A percentile compares a stretch with the other conserved stretches of the same genome.
These are phyloP conservation scores for Theodoxus fluviatilis DNA, from an alignment of 2,888 invertebrate species.

Conservation along the genomic window DNA sequence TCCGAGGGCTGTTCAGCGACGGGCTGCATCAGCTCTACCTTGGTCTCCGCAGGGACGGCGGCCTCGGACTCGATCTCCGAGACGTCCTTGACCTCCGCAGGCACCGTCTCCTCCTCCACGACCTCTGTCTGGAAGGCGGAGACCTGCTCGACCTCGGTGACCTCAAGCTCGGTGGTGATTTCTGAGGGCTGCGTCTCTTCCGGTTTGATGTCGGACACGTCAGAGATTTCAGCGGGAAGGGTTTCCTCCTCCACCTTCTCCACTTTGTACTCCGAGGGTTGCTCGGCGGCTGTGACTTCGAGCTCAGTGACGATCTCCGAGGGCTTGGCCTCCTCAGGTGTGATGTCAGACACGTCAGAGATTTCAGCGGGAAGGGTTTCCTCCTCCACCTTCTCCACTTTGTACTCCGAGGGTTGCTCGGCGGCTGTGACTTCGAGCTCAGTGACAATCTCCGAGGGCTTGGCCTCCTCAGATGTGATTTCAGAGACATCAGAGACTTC, in stretches of 20 bases:
- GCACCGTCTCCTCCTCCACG: slow-evolving; percentile 31
- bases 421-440: slow-evolving; percentile 29
- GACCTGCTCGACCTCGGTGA: slow-evolving; percentile 29
- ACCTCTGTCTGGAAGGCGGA: slow-evolving; percentile 35
- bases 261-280: slow-evolving; percentile 32
- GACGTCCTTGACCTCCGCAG: slow-evolving; percentile 38
- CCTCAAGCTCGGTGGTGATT: slow-evolving; percentile 29
- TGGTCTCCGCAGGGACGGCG: slow-evolving; percentile 31
- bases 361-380: slow-evolving; percentile 24
- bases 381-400: slow-evolving; percentile 29
- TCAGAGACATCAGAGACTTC: slow-evolving; percentile 19
- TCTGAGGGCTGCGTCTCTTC: slow-evolving; percentile 33
- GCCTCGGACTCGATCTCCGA: slow-evolving; percentile 31
- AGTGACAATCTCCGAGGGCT: slow-evolving; percentile 19
- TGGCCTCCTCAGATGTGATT: slow-evolving; percentile 27
- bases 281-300: slow-evolving; percentile 28
- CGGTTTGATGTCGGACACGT: slow-evolving; percentile 29
- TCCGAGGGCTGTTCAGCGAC: slow-evolving; percentile 21
- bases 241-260: slow-evolving; percentile 29
- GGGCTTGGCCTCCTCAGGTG: slow-evolving; percentile 30
- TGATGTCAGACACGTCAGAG: slow-evolving; percentile 26
- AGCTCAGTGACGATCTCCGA: slow-evolving; percentile 28
- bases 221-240: slow-evolving; percentile 31
- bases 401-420: slow-evolving; percentile 32
- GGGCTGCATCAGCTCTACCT: slow-evolving; percentile 31